Conservation (phyloP, 1,140 invertebrate species). For the Euwallacea fornicatus region DNA sequence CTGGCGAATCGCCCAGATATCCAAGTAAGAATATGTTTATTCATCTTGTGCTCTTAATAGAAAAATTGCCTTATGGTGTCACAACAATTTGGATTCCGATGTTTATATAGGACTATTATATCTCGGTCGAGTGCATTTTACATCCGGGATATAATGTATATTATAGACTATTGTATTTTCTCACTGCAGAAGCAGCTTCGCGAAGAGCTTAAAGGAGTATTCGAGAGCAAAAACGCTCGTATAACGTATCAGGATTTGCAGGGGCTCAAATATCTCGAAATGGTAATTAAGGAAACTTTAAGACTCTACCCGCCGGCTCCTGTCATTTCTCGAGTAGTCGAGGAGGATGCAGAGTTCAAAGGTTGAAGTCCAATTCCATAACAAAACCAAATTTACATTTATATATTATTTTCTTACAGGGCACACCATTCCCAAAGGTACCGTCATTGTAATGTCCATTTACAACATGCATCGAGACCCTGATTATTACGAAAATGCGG, state of each 20-base stretch:
- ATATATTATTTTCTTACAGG: not conserved
- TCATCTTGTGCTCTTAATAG: not conserved
- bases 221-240: conserved; percentile 53
- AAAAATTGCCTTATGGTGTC: too few relatives aligned
- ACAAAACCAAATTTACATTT: conserved; percentile 22
- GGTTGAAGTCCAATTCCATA: not conserved
- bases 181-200: conserved; percentile 58
- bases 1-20: conserved; percentile 61
- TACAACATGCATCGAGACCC: conserved; percentile 64
- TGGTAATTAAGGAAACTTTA: conserved; percentile 71
- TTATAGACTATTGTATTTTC: not conserved
- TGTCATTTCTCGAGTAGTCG: conserved; percentile 63
- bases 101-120: not conserved
- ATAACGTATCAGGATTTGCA: conserved; percentile 62
- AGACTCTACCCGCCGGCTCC: conserved; percentile 74
- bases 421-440: conserved; percentile 28
- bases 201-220: conserved; percentile 62
- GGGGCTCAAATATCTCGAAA: conserved; percentile 73
- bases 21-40: conserved; percentile 55
- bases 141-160: not conserved
- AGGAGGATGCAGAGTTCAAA: conserved; percentile 55
- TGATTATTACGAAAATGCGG: conserved; percentile 67
- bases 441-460: conserved; percentile 14
- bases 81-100: too few relatives aligned
- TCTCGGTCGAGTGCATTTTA: not conserved